Base-by-base conservation (phyloP, 2,797 vertebrate species). In the Xiphorhynchus erythropygius region DNA sequence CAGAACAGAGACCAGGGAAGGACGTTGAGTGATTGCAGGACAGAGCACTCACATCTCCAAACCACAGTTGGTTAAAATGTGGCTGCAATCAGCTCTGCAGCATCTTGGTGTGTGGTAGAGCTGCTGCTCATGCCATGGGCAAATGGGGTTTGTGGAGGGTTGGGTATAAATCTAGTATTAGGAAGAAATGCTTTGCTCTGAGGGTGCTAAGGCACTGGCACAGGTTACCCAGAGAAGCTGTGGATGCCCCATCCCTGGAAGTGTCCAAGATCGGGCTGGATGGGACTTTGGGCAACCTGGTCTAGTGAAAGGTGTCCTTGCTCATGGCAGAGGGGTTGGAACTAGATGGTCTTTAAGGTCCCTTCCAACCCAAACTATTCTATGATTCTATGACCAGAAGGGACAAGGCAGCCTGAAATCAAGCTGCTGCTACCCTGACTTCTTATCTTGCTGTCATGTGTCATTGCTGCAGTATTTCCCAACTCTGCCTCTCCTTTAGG, bases 1-100 rank as follows among this genome's bases (percentile, higher is more conserved):
- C 41, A 92, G 93, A 96, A 94, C 94, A 95, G 83, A 94, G 83
- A 46, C 50, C 0, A 5, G 33, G 28, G 63, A 63, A 82, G 77
- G 47, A 73, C 0, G 0, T 0, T 91, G 85, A 91, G 77, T 84
- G 85, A 84, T 84, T 93, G 70, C 93, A 82, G 90, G 85, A 41
- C 50, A 79, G 56, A 68, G 46, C 3, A 84, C 63, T 44, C 1
- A 0, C 86, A 73, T 92, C 94, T 76, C 52, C 70, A 73, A 39
- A 67, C 84, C 80, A 42, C 74, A 63, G 46, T 35, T 90, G 88
- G 47, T 84, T 84, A 65, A 91, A 95, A 84, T 37, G 30, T 11
- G 46, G 28, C 73, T 71, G 23, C 6, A 3, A 47, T 65, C 1
- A 2, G 55, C 35, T 75, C 56, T 3, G 1, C 55, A 56, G 39